Percentiles rank a stretch among this genome's conserved stretches.
Evolutionary conservation across 2,797 vertebrate species (phyloP).

Genomic region (Anguilla megastoma): DNA sequence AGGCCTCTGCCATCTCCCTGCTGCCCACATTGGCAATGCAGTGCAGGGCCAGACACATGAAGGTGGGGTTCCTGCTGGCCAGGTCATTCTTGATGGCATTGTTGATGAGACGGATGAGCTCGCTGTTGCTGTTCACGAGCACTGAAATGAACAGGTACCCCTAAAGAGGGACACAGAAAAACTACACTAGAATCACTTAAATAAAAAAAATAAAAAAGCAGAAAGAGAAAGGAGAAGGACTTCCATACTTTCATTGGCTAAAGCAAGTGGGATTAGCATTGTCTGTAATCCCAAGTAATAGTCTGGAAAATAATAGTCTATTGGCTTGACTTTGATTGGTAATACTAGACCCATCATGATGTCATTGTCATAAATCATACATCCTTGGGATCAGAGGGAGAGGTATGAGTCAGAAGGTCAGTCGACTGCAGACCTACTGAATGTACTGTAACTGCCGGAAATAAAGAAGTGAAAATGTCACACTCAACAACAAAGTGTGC

Average conservation of each 20-base stretch:
- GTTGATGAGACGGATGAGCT: constrained; percentile 90
- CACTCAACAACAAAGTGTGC: not conserved
- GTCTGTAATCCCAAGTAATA: not conserved
- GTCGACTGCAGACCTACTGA: not conserved
- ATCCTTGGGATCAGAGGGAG: not conserved
- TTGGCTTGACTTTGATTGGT: not conserved
- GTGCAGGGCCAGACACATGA: constrained; percentile 92
- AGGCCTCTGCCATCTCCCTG: constrained; percentile 91
- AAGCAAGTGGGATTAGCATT: not conserved
- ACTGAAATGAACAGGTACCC: constrained; percentile 93
- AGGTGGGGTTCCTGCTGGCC: constrained; percentile 91
- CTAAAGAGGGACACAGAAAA: constrained; percentile 55
- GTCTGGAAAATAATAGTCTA: not conserved
- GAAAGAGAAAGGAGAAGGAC: not conserved
- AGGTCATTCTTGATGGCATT: constrained; percentile 93
- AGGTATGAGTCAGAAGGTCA: not conserved
- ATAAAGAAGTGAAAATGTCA: not conserved
- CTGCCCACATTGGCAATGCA: constrained; percentile 92
- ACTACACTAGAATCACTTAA: not conserved
- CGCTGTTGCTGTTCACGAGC: constrained; percentile 90
- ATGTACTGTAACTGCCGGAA: not conserved
- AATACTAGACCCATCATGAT: not conserved
- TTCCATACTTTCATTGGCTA: not conserved
- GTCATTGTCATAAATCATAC: not conserved
- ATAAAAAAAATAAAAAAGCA: not conserved